Conservation (phyloP, 2,888 invertebrate genomes). For the Mechanitis mazaeus region DNA sequence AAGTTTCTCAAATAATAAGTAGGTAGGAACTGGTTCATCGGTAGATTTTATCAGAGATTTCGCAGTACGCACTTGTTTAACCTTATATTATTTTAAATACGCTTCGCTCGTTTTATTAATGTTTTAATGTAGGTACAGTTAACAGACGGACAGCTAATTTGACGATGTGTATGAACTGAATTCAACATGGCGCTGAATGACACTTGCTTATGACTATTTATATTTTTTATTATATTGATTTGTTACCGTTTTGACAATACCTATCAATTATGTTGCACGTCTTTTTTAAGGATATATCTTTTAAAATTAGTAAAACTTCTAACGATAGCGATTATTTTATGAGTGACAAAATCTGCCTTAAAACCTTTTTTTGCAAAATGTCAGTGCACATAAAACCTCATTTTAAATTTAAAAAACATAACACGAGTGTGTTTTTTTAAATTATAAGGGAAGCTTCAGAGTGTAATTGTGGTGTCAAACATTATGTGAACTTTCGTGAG, state of each 20-base stretch:
- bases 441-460: slow-evolving; percentile 17
- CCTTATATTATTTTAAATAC: slow-evolving; percentile 32
- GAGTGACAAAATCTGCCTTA: too few species aligned
- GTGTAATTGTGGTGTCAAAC: slow-evolving; percentile 33
- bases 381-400: neutral
- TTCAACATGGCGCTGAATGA: slow-evolving; percentile 4
- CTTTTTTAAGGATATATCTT: too few species aligned
- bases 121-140: slow-evolving; percentile 22
- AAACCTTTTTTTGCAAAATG: too few species aligned
- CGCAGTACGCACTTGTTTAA: slow-evolving; percentile 26
- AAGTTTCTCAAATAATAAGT: slow-evolving; percentile 61
- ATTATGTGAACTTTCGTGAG: slow-evolving; percentile 33
- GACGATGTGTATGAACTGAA: slow-evolving; percentile 15
- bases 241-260: neutral
- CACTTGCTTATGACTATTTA: slow-evolving; percentile 9
- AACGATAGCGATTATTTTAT: too few species aligned
- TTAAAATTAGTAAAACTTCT: too few species aligned
- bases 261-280: too few species aligned
- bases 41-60: slow-evolving; percentile 36
- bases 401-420: neutral
- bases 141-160: slow-evolving; percentile 16
- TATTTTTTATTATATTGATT: slow-evolving; percentile 5
- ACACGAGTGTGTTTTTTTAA: slow-evolving; percentile 15
- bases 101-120: slow-evolving; percentile 23
- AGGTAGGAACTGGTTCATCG: slow-evolving; percentile 46